Conservation (phyloP, 2,113 vertebrate species). For the Apaloderma vittatum region DNA sequence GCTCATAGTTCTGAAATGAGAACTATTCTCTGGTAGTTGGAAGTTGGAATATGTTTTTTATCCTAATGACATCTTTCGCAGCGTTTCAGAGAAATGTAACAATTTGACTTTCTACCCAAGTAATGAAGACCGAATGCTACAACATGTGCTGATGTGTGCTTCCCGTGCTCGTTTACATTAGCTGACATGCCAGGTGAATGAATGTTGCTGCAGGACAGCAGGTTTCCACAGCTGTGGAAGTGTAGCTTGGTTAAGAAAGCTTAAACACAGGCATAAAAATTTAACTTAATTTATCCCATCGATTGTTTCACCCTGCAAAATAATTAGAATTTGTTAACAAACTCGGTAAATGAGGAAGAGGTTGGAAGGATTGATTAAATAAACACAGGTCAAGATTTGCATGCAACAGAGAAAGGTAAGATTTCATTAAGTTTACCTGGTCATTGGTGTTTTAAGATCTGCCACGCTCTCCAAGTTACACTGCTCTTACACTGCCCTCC, state of each 20-base stretch:
- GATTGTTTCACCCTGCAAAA: neutral
- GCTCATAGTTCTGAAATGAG: too few relatives aligned
- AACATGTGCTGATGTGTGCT: neutral
- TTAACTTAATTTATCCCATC: neutral
- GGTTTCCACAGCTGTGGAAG: neutral
- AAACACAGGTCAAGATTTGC: neutral
- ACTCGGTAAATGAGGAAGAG: neutral
- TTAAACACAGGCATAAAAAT: rapidly evolving
- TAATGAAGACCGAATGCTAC: constrained; percentile 55
- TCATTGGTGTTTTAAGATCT: neutral
- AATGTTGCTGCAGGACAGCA: neutral
- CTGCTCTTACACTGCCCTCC: neutral
- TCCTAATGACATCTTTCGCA: too few relatives aligned
- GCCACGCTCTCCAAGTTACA: neutral
- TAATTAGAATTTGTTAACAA: neutral
- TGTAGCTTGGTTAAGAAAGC: neutral
- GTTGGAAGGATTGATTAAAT: neutral
- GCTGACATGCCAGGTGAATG: neutral
- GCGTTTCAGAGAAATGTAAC: constrained; percentile 7
- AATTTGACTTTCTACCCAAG: constrained; percentile 25
- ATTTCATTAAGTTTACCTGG: neutral
- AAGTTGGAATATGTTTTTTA: too few relatives aligned
- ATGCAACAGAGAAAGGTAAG: neutral
- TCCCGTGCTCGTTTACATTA: rapidly evolving
- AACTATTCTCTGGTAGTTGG: too few relatives aligned